Conservation (phyloP, 2,113 vertebrate species). For the Dicerorhinus sumatrensis region DNA sequence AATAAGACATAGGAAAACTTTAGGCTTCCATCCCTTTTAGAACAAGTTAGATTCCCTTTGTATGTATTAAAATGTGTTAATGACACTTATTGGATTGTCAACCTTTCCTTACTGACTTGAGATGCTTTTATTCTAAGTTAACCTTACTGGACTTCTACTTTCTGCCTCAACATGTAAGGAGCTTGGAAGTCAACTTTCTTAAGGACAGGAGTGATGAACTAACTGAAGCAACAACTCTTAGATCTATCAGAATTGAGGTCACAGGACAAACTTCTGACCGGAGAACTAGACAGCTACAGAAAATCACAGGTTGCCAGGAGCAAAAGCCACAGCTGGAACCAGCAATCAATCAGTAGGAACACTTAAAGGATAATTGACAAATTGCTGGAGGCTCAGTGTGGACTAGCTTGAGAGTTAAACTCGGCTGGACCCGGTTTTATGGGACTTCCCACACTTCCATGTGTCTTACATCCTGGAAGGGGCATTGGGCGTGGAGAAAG, state of each 20-base stretch:
- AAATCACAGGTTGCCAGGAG: no score
- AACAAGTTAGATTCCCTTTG: no score
- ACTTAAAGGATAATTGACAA: neutral
- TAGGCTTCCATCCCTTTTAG: neutral
- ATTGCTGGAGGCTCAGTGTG: neutral
- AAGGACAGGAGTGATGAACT: neutral
- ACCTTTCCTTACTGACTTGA: neutral
- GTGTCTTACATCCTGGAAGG: neutral
- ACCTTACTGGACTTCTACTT: neutral
- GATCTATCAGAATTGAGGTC: neutral
- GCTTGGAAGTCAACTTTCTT: neutral
- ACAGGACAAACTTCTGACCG: neutral
- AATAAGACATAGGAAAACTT: neutral
- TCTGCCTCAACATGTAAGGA: neutral
- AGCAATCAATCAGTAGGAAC: neutral
- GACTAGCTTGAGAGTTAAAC: neutral
- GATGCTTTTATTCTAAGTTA: neutral
- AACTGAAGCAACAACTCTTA: neutral
- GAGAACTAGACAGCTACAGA: neutral
- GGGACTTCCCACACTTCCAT: no score
- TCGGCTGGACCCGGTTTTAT: neutral
- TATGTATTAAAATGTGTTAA: neutral
- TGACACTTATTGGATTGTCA: neutral
- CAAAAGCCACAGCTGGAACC: neutral
- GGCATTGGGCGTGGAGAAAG: neutral